phyloP scores from a whole-genome alignment of 2,797 vertebrate species.

The Siniperca undulata region DNA sequence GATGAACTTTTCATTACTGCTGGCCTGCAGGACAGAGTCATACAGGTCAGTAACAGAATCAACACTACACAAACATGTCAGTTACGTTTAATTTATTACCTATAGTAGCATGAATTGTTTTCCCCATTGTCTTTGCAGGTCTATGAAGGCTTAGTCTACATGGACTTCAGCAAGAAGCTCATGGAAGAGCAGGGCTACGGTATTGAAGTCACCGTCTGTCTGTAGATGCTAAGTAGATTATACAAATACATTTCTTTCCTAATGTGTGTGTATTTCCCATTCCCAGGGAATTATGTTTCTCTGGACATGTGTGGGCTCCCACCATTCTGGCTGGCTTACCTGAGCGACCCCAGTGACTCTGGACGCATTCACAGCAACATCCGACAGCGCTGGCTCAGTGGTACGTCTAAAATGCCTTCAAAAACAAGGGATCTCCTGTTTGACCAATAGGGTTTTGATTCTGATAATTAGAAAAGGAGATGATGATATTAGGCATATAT shows the following conservation, averaged over 20 bases:
- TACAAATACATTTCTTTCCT: background rate
- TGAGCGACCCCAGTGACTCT: constrained; percentile 89
- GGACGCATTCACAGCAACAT: constrained; percentile 89
- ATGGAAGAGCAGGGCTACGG: constrained; percentile 87
- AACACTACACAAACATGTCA: too few relatives aligned
- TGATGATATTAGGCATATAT: background rate
- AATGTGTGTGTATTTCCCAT: constrained; percentile 3
- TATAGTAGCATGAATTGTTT: background rate
- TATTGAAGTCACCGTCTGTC: constrained; percentile 51
- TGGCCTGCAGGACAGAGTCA: constrained; percentile 89
- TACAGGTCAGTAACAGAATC: constrained; percentile 81
- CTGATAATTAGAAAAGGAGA: background rate
- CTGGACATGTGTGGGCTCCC: constrained; percentile 85
- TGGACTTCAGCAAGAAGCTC: constrained; percentile 88
- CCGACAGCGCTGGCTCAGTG: constrained; percentile 87
- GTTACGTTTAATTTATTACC: background rate
- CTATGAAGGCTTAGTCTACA: constrained; percentile 89
- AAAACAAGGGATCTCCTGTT: background rate
- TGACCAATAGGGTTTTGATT: background rate
- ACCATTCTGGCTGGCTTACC: constrained; percentile 87
- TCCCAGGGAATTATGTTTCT: constrained; percentile 80
- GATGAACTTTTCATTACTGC: constrained; percentile 91
- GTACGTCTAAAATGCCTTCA: constrained; percentile 57
- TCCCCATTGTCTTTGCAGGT: constrained; percentile 75
- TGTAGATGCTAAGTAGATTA: background rate